Base-by-base conservation (phyloP, 2,113 vertebrate genomes). In the Zapus hudsonius region DNA sequence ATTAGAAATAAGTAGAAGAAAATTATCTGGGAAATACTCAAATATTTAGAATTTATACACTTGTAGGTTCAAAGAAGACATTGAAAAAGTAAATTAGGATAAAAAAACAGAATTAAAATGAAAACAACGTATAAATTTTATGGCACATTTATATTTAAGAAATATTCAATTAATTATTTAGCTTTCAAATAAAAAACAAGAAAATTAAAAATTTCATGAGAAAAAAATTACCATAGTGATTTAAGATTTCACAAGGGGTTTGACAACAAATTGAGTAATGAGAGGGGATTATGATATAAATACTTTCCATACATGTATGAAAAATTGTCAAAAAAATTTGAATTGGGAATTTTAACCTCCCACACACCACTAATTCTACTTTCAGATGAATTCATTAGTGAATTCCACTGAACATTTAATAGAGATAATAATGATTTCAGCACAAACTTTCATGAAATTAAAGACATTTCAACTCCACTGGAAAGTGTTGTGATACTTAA, bases 1-100 rank as follows among this genome's bases (percentile, higher is more conserved):
- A 52, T 61, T 80, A 81, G 61, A 75, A 93, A 73, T 79, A 69
- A 90, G 23, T 84, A 79, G 64, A 74, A 66, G 38, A 76, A 47
- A 73, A 17, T 89, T 83, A 78, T 66, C 16, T 87, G 87, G 47
- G 66, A 23, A 86, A 86, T 29, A 2, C 29, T 25, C 11, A 76
- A 74, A 87, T 81, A 67, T 55, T 63, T 88, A 52, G 27, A 74
- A 88, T 81, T 64, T 59, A 69, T n/a, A 74, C 5, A 76, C 59
- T 57, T 44, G 23, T 70, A 84, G 13, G 42, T 10, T 61, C 38
- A n/a, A 31, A 87, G 73, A 57, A n/a, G 3, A 89, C 91, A 20
- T 38, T 7, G 67, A 29, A 72, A 66, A 80, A 9, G 6, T 29
- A 33, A 94, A 80, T 83, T 84, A 44, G 13, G 17, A 84, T 76